phyloP scores from a whole-genome alignment of 2,113 vertebrate species.

The Gallinago jamesoni region DNA sequence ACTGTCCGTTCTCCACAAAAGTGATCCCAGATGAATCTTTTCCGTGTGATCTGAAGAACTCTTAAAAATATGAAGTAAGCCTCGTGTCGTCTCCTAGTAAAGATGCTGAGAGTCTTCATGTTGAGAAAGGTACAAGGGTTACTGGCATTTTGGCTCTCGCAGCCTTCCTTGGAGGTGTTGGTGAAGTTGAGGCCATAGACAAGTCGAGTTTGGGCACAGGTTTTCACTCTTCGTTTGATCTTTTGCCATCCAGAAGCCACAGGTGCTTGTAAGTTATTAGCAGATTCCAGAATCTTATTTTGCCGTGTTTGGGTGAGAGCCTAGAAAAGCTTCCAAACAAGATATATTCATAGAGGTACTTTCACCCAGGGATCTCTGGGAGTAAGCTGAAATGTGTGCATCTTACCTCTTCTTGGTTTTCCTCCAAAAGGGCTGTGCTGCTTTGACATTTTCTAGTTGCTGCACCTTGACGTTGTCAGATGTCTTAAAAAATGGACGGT shows the following conservation, averaged over 20 bases:
- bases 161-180: not conserved
- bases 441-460: not conserved
- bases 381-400: not conserved
- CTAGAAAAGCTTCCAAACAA: not conserved
- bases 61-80: not conserved
- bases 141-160: not conserved
- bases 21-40: not conserved
- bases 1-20: not conserved
- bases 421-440: not conserved
- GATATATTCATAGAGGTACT: not conserved
- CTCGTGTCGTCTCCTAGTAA: not conserved
- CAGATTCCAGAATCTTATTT: not conserved
- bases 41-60: not conserved
- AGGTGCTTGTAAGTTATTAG: not conserved
- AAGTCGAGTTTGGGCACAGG: rapidly evolving
- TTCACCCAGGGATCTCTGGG: not conserved
- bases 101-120: not conserved
- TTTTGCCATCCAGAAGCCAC: not conserved
- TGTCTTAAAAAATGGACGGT: not conserved
- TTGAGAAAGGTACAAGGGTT: not conserved
- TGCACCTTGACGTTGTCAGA: not conserved
- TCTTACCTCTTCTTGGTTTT: not conserved
- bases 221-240: not conserved
- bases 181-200: not conserved
- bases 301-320: rapidly evolving